Base-by-base conservation (phyloP, 2,888 invertebrate genomes). In the Lagria hirta region DNA sequence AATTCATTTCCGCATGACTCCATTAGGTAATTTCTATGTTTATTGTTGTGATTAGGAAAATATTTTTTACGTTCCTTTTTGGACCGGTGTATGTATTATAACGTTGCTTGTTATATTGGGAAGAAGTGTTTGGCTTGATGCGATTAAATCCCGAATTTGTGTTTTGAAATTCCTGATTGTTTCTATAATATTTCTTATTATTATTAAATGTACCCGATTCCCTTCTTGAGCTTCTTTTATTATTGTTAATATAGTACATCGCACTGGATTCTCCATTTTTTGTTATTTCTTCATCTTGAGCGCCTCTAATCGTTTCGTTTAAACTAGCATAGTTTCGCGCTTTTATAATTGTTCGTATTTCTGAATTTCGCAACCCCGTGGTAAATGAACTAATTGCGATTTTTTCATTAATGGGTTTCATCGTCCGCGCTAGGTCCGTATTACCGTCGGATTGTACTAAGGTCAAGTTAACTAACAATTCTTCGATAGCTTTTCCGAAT, bases 341-440 rank as follows among this genome's bases (percentile, higher is more conserved):
- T 28, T 52, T 49, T 15, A 52, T 27, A 2, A 51, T 48, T 5
- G 45, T 48, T 27, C 40, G 15, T 16, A 52, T 17, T 10, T 50
- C 32, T 1, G n/a, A 3, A 36, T 50, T 43, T 26, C 26, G 34
- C 21, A 55, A 33, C 2, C 54, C 52, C 21, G 48, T 51, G 5
- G 52, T 41, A 32, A 55, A 55, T 8, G 48, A 27, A 42, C 48
- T 45, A 12, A 54, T 48, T 3, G 52, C 54, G 15, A 49, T 34
- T 46, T 53, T 54, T 41, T 54, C 51, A 32, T 54, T 55, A 3
- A 38, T 41, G 8, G 6, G 3, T 28, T 29, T 38, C 13, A 52
- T 33, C 24, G 49, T 38, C 20, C 27, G 18, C n/a, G 26, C 10
- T 3, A 22, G 4, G 22, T 48, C 29, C 10, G 11, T 18, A 12